Conservation (phyloP, 2,888 invertebrate species). For the Agrotis puta region DNA sequence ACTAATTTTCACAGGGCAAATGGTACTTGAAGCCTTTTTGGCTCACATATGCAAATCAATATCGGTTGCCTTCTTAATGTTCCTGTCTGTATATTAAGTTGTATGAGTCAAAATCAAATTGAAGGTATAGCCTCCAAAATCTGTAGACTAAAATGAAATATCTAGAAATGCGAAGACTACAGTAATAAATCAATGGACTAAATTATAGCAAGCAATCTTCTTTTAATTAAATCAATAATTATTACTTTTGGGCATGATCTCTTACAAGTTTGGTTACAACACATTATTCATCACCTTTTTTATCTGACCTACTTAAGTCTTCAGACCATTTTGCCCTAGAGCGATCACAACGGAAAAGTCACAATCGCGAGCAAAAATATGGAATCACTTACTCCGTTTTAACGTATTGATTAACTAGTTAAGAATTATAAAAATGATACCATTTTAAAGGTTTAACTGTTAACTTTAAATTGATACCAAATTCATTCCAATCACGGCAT, state of each 20-base stretch:
- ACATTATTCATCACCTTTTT: not conserved
- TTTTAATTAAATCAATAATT: not conserved
- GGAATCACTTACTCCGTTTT: no score
- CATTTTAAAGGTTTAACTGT: no score
- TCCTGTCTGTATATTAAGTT: not conserved
- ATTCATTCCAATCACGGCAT: no score
- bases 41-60: slow-evolving; percentile 37
- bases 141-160: not conserved
- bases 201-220: no score
- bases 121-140: slow-evolving; percentile 1
- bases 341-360: no score
- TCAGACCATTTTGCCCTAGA: not conserved
- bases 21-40: no score
- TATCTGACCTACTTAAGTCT: not conserved
- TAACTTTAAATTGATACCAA: no score
- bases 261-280: not conserved
- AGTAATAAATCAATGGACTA: not conserved
- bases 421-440: no score
- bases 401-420: no score
- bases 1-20: no score
- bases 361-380: no score
- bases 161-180: not conserved
- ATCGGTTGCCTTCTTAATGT: not conserved
- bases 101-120: not conserved
- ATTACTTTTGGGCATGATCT: not conserved